Percentiles rank a stretch among this genome's conserved stretches.
These are phyloP conservation scores for Macrophya annulata DNA, from an alignment of 2,888 invertebrate species.

Conservation along the genomic window DNA sequence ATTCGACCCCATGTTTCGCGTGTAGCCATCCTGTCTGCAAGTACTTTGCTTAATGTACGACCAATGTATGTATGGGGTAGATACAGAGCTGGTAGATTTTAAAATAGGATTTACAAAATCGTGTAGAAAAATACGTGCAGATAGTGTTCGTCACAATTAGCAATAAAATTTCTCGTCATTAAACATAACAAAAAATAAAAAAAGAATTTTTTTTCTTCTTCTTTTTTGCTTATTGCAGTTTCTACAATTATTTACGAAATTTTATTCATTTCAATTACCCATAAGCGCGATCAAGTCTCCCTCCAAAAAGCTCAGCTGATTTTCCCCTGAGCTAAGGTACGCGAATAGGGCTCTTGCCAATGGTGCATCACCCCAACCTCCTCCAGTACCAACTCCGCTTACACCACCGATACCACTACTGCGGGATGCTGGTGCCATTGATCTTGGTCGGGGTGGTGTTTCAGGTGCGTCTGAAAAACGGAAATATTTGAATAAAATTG, in stretches of 20 bases:
- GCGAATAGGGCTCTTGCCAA: constrained; percentile 93
- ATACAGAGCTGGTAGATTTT: constrained; percentile 7
- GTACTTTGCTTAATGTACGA: constrained; percentile 47
- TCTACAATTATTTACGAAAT: neutral
- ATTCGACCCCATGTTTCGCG: constrained; percentile 21
- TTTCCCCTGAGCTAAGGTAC: constrained; percentile 93
- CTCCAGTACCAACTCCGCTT: constrained; percentile 65
- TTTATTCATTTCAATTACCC: constrained; percentile 78
- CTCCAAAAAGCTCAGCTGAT: constrained; percentile 95
- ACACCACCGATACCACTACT: constrained; percentile 73
- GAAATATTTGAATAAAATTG: neutral
- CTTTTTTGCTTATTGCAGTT: neutral
- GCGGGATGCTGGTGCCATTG: constrained; percentile 81
- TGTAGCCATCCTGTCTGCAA: neutral
- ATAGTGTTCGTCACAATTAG: neutral
- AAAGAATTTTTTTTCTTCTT: neutral
- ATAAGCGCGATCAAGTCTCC: constrained; percentile 94
- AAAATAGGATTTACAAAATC: constrained; percentile 37
- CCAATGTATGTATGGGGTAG: constrained; percentile 24
- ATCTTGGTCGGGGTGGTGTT: constrained; percentile 84
- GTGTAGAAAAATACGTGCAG: neutral
- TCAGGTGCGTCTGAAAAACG: constrained; percentile 74
- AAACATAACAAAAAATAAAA: neutral
- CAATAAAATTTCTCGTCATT: neutral
- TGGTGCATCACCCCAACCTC: constrained; percentile 86